These are phyloP conservation scores for Porphyrio hochstetteri DNA, from an alignment of 2,113 vertebrate species.

Conservation along the genomic window DNA sequence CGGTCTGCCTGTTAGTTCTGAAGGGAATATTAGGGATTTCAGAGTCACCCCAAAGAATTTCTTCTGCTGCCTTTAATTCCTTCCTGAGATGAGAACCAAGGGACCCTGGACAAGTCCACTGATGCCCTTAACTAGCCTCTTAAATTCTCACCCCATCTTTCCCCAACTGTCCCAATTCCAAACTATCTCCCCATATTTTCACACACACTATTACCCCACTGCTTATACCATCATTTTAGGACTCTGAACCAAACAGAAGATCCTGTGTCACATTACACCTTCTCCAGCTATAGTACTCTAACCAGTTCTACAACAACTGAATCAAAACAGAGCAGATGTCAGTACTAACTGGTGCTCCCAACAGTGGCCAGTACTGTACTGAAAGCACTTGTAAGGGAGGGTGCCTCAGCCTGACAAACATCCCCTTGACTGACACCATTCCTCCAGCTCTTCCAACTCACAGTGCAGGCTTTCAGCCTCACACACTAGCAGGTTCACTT, in stretches of 20 bases:
- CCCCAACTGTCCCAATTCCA: not conserved
- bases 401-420: not conserved
- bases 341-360: not conserved
- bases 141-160: not conserved
- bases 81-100: not conserved
- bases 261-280: not conserved
- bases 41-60: not conserved
- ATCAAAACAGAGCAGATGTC: not conserved
- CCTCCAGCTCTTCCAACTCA: not conserved
- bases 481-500: not conserved
- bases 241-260: not conserved
- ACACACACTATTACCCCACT: not conserved
- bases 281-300: not conserved
- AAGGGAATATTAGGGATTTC: not conserved
- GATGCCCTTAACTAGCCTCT: not conserved
- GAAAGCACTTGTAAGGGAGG: not conserved
- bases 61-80: not conserved
- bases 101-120: not conserved
- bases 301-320: not conserved
- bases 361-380: not conserved
- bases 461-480: not conserved
- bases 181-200: not conserved
- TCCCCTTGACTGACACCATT: not conserved
- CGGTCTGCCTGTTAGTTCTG: not conserved
- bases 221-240: not conserved